Evolutionary conservation across 2,113 vertebrate species (phyloP), one percentile per base, ranked within the genome.

Genomic region (Pycnonotus jocosus): DNA sequence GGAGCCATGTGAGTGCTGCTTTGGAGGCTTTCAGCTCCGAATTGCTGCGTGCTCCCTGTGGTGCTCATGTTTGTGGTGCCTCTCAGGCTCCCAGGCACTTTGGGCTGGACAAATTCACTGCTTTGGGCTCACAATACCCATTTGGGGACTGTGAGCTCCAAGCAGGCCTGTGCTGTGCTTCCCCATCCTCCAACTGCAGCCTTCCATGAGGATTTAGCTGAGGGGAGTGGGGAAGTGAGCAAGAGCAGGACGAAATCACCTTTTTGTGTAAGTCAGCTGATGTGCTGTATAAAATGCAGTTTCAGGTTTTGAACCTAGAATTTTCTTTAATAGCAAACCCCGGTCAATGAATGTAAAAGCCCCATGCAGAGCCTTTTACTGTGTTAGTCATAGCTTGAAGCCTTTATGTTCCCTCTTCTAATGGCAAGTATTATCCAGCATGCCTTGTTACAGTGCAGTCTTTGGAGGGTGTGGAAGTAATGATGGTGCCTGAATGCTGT

Each of bases 391-490:
- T 97, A 97, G 97, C 94, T 97, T 97, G 96, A 96, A 93, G 97
- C 96, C 96, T 97, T 98, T 98, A 97, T 98, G 92, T 96, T 95
- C 86, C 94, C 83, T 95, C 93, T 92, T 98, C 96, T 98, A 98
- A 98, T 98, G 95, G 96, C 90, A 95, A 97, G 97, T 96, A 98
- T 98, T 97, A 98, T 97, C 95, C 88, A 96, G 97, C 89, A 92
- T 81, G 82, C 96, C 96, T 96, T 96, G 96, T 95, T 95, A 92
- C 84, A 83, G 86, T 54, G 70, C 92, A 90, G 95, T 96, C 95
- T 97, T 95, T 93, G 94, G 96, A 97, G 97, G 97, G 97, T 96
- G 96, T 97, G 96, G 96, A 98, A 97, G 97, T 97, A 97, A 98
- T 97, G 97, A 98, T 97, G 97, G 97, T 96, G 96, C 94, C 96